Evolutionary conservation across 37 sponge, comb jelly and placozoan genomes (phyloP), one percentile per base, ranked within the genome.

Genomic region (Geodia barretti): DNA sequence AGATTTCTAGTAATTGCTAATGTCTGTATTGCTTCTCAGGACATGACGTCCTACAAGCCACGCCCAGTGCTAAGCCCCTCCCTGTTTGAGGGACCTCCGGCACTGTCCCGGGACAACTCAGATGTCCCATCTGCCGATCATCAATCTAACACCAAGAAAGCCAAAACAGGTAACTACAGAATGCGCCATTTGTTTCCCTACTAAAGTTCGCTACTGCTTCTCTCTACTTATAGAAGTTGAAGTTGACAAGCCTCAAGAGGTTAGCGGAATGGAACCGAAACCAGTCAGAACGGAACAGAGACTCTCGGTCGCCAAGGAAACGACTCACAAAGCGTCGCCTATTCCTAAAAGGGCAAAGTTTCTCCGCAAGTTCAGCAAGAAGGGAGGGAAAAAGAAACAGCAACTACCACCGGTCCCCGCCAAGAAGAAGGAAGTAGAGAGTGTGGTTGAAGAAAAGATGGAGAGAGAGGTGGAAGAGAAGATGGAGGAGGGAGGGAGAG

Each of bases 51-150:
- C 1, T 59, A 34, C 41, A 86, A 79, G 74, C 86, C 78, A 19
- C 63, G 86, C 31, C 79, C 74, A 40, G 47, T 41, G 9, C 78
- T 86, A 26, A 73, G 66, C 34, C 66, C 79, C 47, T 34, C 7
- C 11, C 74, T 86, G 47, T 86, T 86, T 40, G 47, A 74, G 3
- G 37, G 39, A 17, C 86, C 86, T 1, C 68, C 60, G 0, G 73
- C 35, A 24, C n/a, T n/a, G n/a, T n/a, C n/a, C n/a, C 54, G 14
- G 54, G 54, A 47, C 30, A 32, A 8, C 33, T 66, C 68, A 7
- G 68, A 31, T 66, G 68, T 7, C 33, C 33, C 30, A 66, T 32
- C 30, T 17, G 17, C 33, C 7, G 68, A 32, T 20, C 62, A 23
- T 19, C 30, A 66, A 9, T 17, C 68, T 20, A 5, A 66, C 33